Percentiles rank a stretch among this genome's conserved stretches.
phyloP scores from a whole-genome alignment of 2,888 invertebrate genomes.

The Resseliella maxima region DNA sequence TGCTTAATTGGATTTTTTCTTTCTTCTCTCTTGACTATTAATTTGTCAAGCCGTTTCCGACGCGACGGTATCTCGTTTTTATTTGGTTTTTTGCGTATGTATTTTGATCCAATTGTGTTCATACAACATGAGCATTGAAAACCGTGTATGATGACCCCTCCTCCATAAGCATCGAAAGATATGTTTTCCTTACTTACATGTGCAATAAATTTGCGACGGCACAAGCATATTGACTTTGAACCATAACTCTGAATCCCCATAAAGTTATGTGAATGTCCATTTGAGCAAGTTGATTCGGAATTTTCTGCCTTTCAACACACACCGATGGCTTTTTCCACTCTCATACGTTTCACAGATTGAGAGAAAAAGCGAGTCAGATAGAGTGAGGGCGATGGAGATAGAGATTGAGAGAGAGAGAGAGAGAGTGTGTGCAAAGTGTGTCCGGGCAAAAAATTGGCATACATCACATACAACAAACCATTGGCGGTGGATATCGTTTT shows the following conservation, averaged over 20 bases:
- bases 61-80: slow-evolving; percentile 14
- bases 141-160: no score
- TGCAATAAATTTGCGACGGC: slow-evolving; percentile 29
- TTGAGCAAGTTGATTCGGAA: slow-evolving; percentile 16
- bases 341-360: no score
- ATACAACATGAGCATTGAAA: background rate
- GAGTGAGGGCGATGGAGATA: no score
- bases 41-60: background rate
- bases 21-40: no score
- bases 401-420: no score
- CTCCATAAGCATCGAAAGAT: no score
- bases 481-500: background rate
- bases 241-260: background rate
- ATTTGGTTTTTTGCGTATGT: no score
- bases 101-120: no score
- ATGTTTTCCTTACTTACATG: no score
- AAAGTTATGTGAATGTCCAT: slow-evolving; percentile 30
- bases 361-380: background rate
- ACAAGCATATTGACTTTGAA: slow-evolving; percentile 38
- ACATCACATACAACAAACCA: background rate
- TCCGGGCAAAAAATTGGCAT: slow-evolving; percentile 23
- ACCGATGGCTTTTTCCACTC: no score
- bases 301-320: no score
- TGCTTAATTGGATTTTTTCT: slow-evolving; percentile 37
- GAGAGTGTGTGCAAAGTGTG: background rate